Base-by-base conservation (phyloP, 1,140 invertebrate species). In the Oryctes rhinoceros region DNA sequence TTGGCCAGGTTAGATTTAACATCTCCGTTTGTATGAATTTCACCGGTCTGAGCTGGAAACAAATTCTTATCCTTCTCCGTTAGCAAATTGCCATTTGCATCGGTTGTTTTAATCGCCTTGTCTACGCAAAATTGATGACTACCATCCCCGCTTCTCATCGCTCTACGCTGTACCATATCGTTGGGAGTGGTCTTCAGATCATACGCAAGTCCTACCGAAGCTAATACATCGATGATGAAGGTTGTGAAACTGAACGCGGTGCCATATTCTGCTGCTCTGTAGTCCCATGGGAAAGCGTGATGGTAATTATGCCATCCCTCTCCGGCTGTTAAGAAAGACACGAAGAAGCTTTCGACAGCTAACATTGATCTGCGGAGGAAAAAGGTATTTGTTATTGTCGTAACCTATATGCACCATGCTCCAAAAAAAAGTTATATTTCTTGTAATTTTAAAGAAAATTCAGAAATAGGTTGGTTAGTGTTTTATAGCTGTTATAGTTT, bases 261-360 rank as follows among this genome's bases (percentile, higher is more conserved):
- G 24, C 85, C 89, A 47, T 86, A 88, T 83, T 95, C 94, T 35
- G 91, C 91, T 1, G 92, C 91, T 71, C 90, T 88, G 83, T 93
- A 93, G 87, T 95, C 94, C 88, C 92, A 93, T 0, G 94, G 94
- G 87, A 95, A 95, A 0, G 91, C 90, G 84, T 96, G 94, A 84
- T 96, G 94, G 87, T 95, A 96, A 87, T 96, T 95, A 86, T 95
- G 94, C 90, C 93, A 94, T 3, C 94, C 94, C 88, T 93, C 92
- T 3, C 92, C 92, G 4, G 88, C 79, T 1, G 87, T 87, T 49
- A 91, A 82, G 3, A 90, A 85, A 0, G 91, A 88, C 0, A 92
- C 91, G 35, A 91, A 87, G 81, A 85, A 84, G 76, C 89, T 90
- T 82, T 92, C 92, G 4, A 90, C 89, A 0, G 92, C 90, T 78